Evolutionary conservation across 2,113 vertebrate genomes (phyloP).

Genomic region (Ciconia boyciana): DNA sequence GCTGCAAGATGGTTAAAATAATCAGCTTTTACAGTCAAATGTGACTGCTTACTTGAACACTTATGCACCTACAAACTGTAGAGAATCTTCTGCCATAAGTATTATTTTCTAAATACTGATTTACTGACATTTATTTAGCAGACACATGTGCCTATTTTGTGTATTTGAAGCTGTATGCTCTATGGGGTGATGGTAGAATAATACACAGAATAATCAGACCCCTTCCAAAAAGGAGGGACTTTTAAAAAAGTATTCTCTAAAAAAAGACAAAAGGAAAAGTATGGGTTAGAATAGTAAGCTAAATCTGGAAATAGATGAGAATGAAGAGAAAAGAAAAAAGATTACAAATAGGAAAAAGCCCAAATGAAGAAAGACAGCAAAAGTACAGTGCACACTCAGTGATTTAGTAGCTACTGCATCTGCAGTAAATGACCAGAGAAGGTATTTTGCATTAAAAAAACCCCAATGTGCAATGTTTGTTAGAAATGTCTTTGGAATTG

Average conservation of each 20-base stretch:
- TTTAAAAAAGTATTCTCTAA: neutral
- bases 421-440: neutral
- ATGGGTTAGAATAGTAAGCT: neutral
- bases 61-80: neutral
- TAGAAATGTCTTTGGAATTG: neutral
- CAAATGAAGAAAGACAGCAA: neutral
- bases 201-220: neutral
- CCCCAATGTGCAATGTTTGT: neutral
- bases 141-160: neutral
- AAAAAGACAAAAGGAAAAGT: neutral
- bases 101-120: neutral
- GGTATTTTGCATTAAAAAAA: neutral
- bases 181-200: neutral
- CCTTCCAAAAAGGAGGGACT: neutral
- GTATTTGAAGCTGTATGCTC: neutral
- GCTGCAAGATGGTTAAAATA: neutral
- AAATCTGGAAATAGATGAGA: neutral
- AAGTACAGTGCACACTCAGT: neutral
- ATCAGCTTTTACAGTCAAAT: neutral
- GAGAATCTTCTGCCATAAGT: neutral
- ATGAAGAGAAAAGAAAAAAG: neutral
- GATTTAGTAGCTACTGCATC: neutral
- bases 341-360: neutral
- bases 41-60: neutral
- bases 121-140: neutral